These are phyloP conservation scores for Halocynthia roretzi DNA, from an alignment of 23 tunicate species.

Conservation along the genomic window DNA sequence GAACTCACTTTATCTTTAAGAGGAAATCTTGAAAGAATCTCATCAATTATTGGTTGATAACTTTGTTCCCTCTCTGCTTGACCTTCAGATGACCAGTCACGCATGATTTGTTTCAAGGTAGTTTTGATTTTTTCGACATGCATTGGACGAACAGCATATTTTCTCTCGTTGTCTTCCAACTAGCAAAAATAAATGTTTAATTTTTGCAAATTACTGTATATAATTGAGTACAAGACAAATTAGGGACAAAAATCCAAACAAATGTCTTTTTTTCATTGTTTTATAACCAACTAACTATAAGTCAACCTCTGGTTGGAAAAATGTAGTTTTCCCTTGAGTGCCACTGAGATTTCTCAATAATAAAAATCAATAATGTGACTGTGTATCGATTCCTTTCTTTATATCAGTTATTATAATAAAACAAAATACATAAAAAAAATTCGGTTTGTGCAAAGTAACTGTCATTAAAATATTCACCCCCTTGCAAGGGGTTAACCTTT, in stretches of 20 bases:
- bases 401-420: too few species aligned
- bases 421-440: too few species aligned
- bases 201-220: neutral
- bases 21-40: slow-evolving; percentile 36
- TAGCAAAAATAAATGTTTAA: neutral
- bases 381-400: too few species aligned
- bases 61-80: slow-evolving; percentile 48
- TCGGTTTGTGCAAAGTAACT: too few species aligned
- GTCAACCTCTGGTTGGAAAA: too few species aligned
- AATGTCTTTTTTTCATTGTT: too few species aligned
- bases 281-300: too few species aligned
- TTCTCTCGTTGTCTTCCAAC: neutral
- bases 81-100: slow-evolving; percentile 95
- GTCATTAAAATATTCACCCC: too few species aligned
- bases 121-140: slow-evolving; percentile 81
- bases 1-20: neutral
- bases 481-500: too few species aligned
- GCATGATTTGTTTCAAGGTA: slow-evolving; percentile 88
- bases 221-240: neutral
- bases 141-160: slow-evolving; percentile 18
- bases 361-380: too few species aligned
- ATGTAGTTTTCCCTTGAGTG: too few species aligned
- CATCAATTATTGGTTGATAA: slow-evolving; percentile 71
- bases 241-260: neutral
- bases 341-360: too few species aligned